Evolutionary conservation across 2,888 invertebrate species (phyloP), one percentile per base, ranked within the genome.

Genomic region (Heliconius aoede): DNA sequence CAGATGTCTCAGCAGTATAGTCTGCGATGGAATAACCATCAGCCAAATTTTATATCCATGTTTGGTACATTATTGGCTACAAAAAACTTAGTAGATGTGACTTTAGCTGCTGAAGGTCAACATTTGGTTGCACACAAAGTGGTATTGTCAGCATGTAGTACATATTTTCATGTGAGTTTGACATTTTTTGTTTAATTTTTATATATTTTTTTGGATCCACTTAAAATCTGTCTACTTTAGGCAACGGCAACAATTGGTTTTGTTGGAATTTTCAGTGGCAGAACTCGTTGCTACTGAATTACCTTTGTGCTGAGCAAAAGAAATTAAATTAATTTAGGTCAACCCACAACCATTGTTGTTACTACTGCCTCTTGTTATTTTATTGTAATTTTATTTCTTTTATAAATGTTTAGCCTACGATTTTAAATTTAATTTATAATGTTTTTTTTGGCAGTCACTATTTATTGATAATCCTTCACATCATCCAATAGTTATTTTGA

Each of bases 1-100:
- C 55, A 82, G 71, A 92, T 92, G 97, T 96, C 96, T 86, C 97
- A 97, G 88, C 97, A 97, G 86, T 97, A 97, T 88, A 97, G 97
- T 86, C 92, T 97, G 84, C 92, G 98, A 85, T 98, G 98, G 98
- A 98, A 98, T 93, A 98, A 98, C 95, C 98, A 98, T 95, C 98
- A 98, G 88, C 98, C 98, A 73, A 98, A 98, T 91, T 97, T 98
- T 89, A 97, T 98, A 85, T 97, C 97, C 13, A 98, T 97, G 86
- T 98, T 98, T 91, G 97, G 97, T 64, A 96, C 96, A 84, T 95
- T 98, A 82, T 94, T 98, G 81, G 97, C 96, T 88, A 97, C 96
- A 85, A 97, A 98, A 88, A 96, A 97, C 4, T 92, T 98, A 84
- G 98, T 98, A 76, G 98, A 98, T 90, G 98, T 98, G 67, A 98